These are phyloP conservation scores for Sarcophaga carnaria DNA, from an alignment of 2,888 invertebrate genomes.

Conservation along the genomic window DNA sequence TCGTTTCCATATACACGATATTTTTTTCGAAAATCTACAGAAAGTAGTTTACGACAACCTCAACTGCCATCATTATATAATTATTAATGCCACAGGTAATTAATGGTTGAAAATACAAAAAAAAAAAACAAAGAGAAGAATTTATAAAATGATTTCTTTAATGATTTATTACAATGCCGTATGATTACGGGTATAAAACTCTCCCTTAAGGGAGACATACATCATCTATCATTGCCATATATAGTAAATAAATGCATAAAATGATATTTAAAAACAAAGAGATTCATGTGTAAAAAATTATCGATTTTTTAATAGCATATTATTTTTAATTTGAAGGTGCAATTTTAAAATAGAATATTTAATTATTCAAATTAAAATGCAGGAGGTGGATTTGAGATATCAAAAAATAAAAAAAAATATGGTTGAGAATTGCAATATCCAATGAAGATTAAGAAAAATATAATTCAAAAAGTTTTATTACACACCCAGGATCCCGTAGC, in stretches of 20 bases:
- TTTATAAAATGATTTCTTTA: slow-evolving; percentile 35
- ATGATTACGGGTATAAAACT: background rate
- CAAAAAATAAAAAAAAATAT: too few relatives aligned
- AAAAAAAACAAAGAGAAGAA: slow-evolving; percentile 28
- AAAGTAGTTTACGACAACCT: slow-evolving; percentile 45
- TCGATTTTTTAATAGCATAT: too few relatives aligned
- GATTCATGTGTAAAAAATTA: too few relatives aligned
- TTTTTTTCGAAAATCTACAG: slow-evolving; percentile 6
- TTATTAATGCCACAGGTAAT: slow-evolving; percentile 62
- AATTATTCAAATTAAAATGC: too few relatives aligned
- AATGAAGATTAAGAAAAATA: too few relatives aligned
- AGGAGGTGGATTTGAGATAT: too few relatives aligned
- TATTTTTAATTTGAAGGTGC: background rate
- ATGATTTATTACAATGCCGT: slow-evolving; percentile 37
- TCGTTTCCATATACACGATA: background rate
- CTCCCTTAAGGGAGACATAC: slow-evolving; percentile 1
- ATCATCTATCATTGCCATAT: background rate
- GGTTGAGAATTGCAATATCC: too few relatives aligned
- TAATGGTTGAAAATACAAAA: slow-evolving; percentile 47
- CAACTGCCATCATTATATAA: slow-evolving; percentile 47
- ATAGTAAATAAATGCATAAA: background rate
- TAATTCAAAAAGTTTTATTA: too few relatives aligned
- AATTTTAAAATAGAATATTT: background rate
- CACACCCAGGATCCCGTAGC: too few relatives aligned
- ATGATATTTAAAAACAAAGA: background rate